Base-by-base conservation (phyloP, 1,140 invertebrate genomes). In the Macrosteles quadrilineatus region DNA sequence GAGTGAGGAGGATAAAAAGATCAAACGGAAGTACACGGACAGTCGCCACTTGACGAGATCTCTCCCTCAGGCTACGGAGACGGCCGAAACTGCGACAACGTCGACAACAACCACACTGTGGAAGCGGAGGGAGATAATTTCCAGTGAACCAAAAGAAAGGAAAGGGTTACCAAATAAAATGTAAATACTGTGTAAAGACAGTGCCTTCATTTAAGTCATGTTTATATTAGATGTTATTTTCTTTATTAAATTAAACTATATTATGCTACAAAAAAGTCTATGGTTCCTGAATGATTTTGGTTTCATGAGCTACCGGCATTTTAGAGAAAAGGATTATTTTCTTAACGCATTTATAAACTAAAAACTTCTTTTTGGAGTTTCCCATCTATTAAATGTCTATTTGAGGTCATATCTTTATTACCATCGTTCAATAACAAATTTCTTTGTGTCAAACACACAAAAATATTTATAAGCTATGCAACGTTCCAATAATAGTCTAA, bases 41-140 rank as follows among this genome's bases (percentile, higher is more conserved):
- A 83, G 84, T 53, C 82, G 86, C 75, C 86, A 88, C 77, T 84
- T 82, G 40, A 88, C 86, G 1, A 83, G 85, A 67, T 78, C 82
- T 17, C 82, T 87, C 40, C 82, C 82, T 29, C 74, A 84, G 55
- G 80, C 80, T 21, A 59, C 53, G 21, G 64, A 69, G 17, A 72
- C 69, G n/a, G 74, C 36, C 64, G 29, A 19, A 11, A 43, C 30
- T 17, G 67, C 36, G 12, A 63, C n/a, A 31, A 70, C 72, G 25
- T 73, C 77, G 1, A 73, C 77, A 21, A 21, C 31, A 40, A 21
- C 73, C 75, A 31, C 47, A 11, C 84, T 92, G 1, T 93, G 92
- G 84, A 93, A 93, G 79, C 83, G 91, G 50, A 86, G 90, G 62
- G 91, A 93, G 78, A 80, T 94, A 29, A 94, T 93, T 75, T 89